A percentile compares a stretch with the other conserved stretches of the same genome.
phyloP scores from a whole-genome alignment of 2,888 invertebrate species.

The Dolichopus griseipennis region DNA sequence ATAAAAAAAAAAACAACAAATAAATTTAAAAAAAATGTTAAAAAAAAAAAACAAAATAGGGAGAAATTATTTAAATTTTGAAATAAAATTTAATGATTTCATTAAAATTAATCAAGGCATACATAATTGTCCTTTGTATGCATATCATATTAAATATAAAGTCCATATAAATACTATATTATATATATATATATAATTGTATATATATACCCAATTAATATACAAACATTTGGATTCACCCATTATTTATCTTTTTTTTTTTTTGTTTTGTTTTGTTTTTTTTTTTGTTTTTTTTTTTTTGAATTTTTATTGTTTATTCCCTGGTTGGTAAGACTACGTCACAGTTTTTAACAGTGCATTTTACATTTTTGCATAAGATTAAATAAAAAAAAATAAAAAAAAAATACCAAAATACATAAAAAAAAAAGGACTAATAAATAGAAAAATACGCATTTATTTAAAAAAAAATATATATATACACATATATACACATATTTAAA shows the following conservation, averaged over 20 bases:
- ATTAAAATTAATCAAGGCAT: too few species aligned
- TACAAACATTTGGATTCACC: neutral
- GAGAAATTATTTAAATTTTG: too few species aligned
- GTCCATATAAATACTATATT: too few species aligned
- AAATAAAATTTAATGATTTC: too few species aligned
- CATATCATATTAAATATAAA: too few species aligned
- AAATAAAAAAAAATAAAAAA: neutral
- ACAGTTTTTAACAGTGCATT: neutral
- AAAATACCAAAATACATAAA: neutral
- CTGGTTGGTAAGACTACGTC: neutral
- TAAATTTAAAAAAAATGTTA: too few species aligned
- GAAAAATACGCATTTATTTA: neutral
- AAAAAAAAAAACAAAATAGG: too few species aligned
- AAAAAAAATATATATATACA: neutral
- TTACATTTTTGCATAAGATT: neutral
- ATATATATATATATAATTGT: neutral
- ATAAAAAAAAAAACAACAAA: too few species aligned
- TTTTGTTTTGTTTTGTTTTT: neutral
- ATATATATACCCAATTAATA: neutral
- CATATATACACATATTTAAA: too few species aligned
- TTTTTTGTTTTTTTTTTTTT: neutral
- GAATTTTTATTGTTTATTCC: neutral
- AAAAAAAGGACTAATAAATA: constrained; percentile 2
- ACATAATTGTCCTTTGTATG: too few species aligned
- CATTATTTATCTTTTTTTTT: neutral